Evolutionary conservation across 2,797 vertebrate species (phyloP), one percentile per base, ranked within the genome.

Genomic region (Alouatta caraya): DNA sequence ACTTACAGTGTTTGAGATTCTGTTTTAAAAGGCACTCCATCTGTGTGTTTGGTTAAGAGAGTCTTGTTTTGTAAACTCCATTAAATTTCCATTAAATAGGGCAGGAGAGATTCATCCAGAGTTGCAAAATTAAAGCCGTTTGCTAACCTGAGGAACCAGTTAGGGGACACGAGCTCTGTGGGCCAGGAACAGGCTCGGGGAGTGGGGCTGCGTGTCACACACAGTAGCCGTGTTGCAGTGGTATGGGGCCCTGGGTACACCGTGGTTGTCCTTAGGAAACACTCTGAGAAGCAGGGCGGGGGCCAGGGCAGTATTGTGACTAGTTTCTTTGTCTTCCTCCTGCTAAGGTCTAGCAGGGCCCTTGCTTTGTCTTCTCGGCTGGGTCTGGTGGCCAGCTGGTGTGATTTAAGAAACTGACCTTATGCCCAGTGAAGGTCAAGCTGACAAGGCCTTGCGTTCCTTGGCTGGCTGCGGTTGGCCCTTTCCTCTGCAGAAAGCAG

Each of bases 121-220:
- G 22, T 72, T 39, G 44, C 24, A 55, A 13, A 73, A 46, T 46
- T 61, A 67, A 46, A 70, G 30, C 8, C 5, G 0, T 0, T 1
- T 3, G 17, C 22, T 14, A 70, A 79, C 19, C 73, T 7, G 33
- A 46, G 46, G 33, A 30, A 72, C 76, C 22, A 0, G 0, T 21
- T 67, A 67, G 3, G 73, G 55, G 3, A 33, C 3, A 22, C 21
- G n/a, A 55, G 33, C 9, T 59, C 44, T 1, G 2, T 42, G n/a
- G 11, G 8, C 6, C 8, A 8, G 61, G n/a, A 50, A 24, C 5
- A 0, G 30, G 21, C 17, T 26, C 30, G 8, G 44, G 61, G 14
- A 15, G 21, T 4, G 2, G 64, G 21, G 9, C 8, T 11, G 28
- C n/a, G 10, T 11, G 46, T 39, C 50, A 55, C n/a, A 39, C 79